These are phyloP conservation scores for Mastomys coucha DNA, from an alignment of 2,113 vertebrate genomes.

Conservation along the genomic window DNA sequence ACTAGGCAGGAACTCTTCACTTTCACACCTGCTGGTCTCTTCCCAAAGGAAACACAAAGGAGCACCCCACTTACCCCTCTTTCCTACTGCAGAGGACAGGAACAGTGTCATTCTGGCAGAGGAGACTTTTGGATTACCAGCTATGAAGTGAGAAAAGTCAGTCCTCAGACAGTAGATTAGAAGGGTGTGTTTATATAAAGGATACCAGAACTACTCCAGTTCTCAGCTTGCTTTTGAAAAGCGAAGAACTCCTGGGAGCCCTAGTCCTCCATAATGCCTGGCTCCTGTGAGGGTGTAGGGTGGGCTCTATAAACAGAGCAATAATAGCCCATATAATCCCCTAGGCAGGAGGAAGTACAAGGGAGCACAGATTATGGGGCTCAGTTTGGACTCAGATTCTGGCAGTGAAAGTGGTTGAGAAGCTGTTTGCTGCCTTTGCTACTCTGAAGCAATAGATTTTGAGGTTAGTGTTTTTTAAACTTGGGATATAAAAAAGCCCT, in stretches of 20 bases:
- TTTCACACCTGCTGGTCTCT: background rate
- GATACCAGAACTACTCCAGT: background rate
- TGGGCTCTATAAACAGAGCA: background rate
- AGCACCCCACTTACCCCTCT: background rate
- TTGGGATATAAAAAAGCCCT: background rate
- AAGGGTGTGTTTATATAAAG: background rate
- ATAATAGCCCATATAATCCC: background rate
- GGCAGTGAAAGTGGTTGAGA: background rate
- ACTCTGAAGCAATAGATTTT: background rate
- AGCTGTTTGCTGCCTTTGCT: background rate
- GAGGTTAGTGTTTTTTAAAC: background rate
- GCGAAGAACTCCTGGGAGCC: background rate
- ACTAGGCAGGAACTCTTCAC: background rate
- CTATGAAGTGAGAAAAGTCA: background rate
- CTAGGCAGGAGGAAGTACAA: background rate
- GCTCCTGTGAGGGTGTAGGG: background rate
- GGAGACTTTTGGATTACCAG: background rate
- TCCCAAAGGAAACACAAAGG: background rate
- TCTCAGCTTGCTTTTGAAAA: background rate
- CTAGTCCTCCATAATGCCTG: background rate
- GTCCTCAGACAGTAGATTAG: background rate
- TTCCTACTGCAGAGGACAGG: background rate
- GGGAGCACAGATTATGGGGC: background rate
- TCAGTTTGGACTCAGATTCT: background rate
- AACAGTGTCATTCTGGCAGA: background rate